A percentile compares a stretch with the other conserved stretches of the same genome.
Conservation (phyloP, 37 sponge, comb jelly and placozoan genomes). For the Beroe ovata region DNA sequence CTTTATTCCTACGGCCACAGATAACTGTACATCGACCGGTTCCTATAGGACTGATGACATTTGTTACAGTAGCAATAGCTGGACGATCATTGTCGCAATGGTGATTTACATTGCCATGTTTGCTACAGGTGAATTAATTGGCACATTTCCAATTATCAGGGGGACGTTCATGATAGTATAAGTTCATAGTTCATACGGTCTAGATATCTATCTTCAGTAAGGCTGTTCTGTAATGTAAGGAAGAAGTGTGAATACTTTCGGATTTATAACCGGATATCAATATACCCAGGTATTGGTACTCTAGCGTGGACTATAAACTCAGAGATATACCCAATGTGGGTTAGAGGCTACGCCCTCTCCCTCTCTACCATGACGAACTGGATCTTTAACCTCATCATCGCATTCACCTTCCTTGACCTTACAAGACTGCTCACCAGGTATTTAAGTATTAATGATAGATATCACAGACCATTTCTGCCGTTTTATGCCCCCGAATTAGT, state of each 20-base stretch:
- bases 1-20: conserved; percentile 13
- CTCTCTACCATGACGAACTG: conserved; percentile 85
- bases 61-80: conserved; percentile 67
- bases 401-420: conserved; percentile 83
- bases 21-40: conserved; percentile 26
- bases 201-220: too few species aligned
- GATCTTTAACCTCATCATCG: conserved; percentile 81
- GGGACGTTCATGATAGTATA: too few species aligned
- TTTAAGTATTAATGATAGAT: too few species aligned
- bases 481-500: too few species aligned
- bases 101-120: conserved; percentile 87
- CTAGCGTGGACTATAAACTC: conserved; percentile 94
- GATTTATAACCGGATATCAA: too few species aligned
- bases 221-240: too few species aligned
- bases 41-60: conserved; percentile 7
- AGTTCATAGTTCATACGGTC: too few species aligned
- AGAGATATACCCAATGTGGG: conserved; percentile 98
- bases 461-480: too few species aligned
- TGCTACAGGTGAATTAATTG: conserved; percentile 81
- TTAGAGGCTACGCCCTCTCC: conserved; percentile 76
- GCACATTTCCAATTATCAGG: too few species aligned
- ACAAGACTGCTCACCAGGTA: conserved; percentile 36
- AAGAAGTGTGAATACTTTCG: too few species aligned
- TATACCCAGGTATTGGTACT: conserved; percentile 79
- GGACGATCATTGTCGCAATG: conserved; percentile 74